Percentiles rank a stretch among this genome's conserved stretches.
Evolutionary conservation across 2,797 vertebrate genomes (phyloP).

Genomic region (Scleropages formosus): DNA sequence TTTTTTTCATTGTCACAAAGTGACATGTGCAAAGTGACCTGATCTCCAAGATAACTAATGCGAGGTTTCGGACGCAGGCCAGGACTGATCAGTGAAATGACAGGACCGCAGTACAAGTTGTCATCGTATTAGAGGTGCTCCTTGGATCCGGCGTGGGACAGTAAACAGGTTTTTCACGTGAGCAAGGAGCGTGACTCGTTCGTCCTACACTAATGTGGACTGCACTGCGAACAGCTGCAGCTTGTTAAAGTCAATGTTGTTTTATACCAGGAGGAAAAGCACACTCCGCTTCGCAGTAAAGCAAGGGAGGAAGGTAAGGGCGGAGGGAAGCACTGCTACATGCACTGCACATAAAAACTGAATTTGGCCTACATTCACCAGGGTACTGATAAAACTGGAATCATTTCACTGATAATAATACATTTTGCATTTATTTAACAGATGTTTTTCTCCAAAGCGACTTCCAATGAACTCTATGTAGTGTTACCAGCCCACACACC

Average conservation of each 20-base stretch:
- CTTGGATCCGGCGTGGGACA: background rate
- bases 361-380: conserved; percentile 31
- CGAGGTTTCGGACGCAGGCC: background rate
- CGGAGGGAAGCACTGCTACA: background rate
- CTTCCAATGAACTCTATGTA: too few relatives aligned
- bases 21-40: too few relatives aligned
- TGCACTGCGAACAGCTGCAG: conserved; percentile 32
- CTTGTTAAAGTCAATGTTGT: conserved; percentile 40
- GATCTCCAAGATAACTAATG: too few relatives aligned
- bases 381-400: conserved; percentile 35
- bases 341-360: conserved; percentile 23
- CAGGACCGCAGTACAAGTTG: too few relatives aligned
- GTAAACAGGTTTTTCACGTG: background rate
- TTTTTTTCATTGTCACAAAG: too few relatives aligned
- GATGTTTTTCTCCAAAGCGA: too few relatives aligned
- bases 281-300: conserved; percentile 11
- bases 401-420: conserved; percentile 38
- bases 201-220: background rate
- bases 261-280: conserved; percentile 21
- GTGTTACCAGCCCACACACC: too few relatives aligned
- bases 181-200: conserved; percentile 11
- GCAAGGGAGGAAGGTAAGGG: background rate
- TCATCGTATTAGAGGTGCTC: background rate
- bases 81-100: too few relatives aligned
- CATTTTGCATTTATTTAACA: too few relatives aligned